Conservation (phyloP, 2,113 vertebrate species). For the Xerus inauris region DNA sequence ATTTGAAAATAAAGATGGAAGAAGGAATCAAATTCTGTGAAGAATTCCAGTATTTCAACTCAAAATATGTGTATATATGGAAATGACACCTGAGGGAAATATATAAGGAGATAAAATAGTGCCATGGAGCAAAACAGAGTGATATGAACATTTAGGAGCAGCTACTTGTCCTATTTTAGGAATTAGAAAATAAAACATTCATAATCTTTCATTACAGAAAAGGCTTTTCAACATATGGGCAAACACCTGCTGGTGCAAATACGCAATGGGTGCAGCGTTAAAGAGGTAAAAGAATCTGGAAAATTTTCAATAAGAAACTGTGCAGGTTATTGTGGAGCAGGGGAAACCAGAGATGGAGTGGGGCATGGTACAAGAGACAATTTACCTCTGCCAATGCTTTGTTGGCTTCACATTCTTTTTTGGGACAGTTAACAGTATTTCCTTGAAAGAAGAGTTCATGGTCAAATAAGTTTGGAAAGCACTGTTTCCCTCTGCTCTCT, state of each 20-base stretch:
- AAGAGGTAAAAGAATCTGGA: neutral
- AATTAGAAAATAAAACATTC: slow-evolving; percentile 14
- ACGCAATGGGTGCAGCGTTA: neutral
- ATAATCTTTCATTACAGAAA: neutral
- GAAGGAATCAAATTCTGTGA: neutral
- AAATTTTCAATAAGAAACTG: neutral
- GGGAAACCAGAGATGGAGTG: neutral
- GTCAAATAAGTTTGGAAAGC: neutral
- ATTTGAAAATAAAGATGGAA: slow-evolving; percentile 31
- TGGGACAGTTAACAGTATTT: neutral
- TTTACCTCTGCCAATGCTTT: neutral
- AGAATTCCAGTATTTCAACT: slow-evolving; percentile 6
- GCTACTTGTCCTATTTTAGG: neutral
- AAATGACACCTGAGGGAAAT: neutral
- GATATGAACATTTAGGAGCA: neutral
- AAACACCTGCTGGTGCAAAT: neutral
- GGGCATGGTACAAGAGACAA: neutral
- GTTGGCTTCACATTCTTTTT: neutral
- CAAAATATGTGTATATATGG: neutral
- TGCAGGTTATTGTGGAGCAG: neutral
- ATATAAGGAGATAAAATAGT: neutral
- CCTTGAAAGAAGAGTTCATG: neutral
- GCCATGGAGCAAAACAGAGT: neutral
- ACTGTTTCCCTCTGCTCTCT: neutral
- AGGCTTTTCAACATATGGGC: neutral